Evolutionary conservation across 2,797 vertebrate genomes (phyloP), one percentile per base, ranked within the genome.

Genomic region (Sciurus vulgaris): DNA sequence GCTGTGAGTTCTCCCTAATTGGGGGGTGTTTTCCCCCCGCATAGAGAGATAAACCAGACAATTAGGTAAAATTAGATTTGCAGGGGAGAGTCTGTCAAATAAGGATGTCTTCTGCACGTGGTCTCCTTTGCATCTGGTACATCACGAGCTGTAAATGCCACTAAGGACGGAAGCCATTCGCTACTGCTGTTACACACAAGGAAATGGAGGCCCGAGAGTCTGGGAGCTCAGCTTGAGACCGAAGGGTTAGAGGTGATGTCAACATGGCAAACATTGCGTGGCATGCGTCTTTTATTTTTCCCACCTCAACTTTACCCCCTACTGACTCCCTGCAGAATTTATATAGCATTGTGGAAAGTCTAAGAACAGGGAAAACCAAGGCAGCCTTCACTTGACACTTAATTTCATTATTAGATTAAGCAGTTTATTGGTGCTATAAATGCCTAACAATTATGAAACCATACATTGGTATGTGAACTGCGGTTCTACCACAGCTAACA

Each of bases 1-100:
- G 76, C 28, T 74, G 9, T 41, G 65, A 79, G 67, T 78, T 70
- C 82, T 77, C 89, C 82, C 92, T 96, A 67, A 5, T 35, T 96
- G 82, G 78, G 59, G 3, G 1, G 14, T 7, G 44, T 47, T 89
- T 79, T 88, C 76, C 87, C 76, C 96, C 30, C 38, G 38, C 69
- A 76, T 51, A 82, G n/a, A 4, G 91, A 83, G 20, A 30, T 82
- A 96, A 69, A 96, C 87, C 1, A 51, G 10, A 56, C 41, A 70
- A 49, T 15, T 20, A 6, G n/a, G 12, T 54, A 49, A 85, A 88
- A 76, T 78, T 8, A 49, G 26, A 70, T 72, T n/a, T 82, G n/a
- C 0, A 22, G 8, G 28, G 67, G 8, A 2, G 17, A 24, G n/a
- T 51, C 63, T 91, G 51, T 49, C 63, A 56, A 73, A 73, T 15